Evolutionary conservation across 2,888 invertebrate genomes (phyloP).

Genomic region (Drosophila multiciliata): DNA sequence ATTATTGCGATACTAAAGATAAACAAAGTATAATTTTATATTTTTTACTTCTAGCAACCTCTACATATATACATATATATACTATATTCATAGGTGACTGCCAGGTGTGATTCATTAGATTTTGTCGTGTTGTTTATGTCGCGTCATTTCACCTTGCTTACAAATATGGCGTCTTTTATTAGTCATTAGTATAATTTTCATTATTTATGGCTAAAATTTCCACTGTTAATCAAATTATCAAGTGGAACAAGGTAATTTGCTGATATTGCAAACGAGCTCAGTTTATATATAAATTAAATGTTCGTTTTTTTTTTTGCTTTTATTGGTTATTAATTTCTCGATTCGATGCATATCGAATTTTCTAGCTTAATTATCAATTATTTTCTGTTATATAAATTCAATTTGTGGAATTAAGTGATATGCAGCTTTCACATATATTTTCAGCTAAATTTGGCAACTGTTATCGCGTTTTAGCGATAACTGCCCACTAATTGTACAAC

Average conservation of each 20-base stretch:
- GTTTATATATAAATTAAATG: neutral
- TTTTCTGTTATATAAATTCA: neutral
- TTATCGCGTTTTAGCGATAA: constrained; percentile 55
- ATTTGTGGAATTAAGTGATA: neutral
- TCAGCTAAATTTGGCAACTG: neutral
- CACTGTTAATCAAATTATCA: constrained; percentile 55
- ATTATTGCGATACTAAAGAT: neutral
- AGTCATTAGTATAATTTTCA: constrained; percentile 53
- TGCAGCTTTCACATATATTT: constrained; percentile 8
- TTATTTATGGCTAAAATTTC: constrained; percentile 33
- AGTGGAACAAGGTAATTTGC: constrained; percentile 38
- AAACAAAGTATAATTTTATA: neutral
- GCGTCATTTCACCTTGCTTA: constrained; percentile 37
- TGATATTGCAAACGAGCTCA: constrained; percentile 4
- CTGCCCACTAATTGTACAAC: constrained; percentile 43
- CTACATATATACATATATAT: constrained; percentile 7
- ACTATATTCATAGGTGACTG: constrained; percentile 26
- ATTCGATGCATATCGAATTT: neutral
- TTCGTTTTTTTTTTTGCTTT: neutral
- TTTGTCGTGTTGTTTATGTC: constrained; percentile 32
- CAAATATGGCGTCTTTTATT: constrained; percentile 45
- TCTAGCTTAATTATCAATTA: neutral
- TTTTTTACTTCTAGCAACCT: neutral
- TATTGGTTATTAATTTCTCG: neutral
- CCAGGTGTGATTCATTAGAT: constrained; percentile 55